Base-by-base conservation (phyloP, 2,113 vertebrate genomes). In the Urocolius indicus region DNA sequence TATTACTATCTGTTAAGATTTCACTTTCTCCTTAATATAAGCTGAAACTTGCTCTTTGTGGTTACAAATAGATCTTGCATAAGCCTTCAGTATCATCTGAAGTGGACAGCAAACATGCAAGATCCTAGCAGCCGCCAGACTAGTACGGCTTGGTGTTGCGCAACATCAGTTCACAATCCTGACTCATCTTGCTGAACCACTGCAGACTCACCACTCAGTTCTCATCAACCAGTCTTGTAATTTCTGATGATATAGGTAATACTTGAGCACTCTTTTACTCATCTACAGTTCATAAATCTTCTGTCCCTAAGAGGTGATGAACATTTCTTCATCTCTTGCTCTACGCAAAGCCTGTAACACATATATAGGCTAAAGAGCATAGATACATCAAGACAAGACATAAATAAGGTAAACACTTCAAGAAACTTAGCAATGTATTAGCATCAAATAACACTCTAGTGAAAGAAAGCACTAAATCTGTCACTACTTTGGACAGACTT, bases 21-120 rank as follows among this genome's bases (percentile, higher is more conserved):
- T 82, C 36, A n/a, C 24, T 74, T 80, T 52, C 65, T 52, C 20
- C 30, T 69, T 32, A n/a, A 46, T 13, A 49, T 29, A 51, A 32
- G 48, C 38, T 87, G 48, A 68, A 75, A 43, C 55, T 19, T 45
- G 45, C 24, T 71, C 9, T 74, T 52, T 58, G 41, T 49, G 26
- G 9, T 77, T 46, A 18, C 65, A 61, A 29, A 29, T 23, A 87
- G 72, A 52, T 30, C 61, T 81, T 46, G 32, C 46, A 8, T 2
- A 38, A 73, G 26, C 12, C 41, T 43, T 23, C 54, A 59, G 32
- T 79, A n/a, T 8, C 49, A 20, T 18, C 26, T 5, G 2, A 63
- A 30, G 16, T 10, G 9, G 32, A 36, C 11, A 36, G 63, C 30
- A 80, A 75, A 41, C 19, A 6, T 0, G 0, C 16, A 13, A 22